Percentiles rank a stretch among this genome's conserved stretches.
phyloP scores from a whole-genome alignment of 1,140 invertebrate genomes.

The Ladona fulva region DNA sequence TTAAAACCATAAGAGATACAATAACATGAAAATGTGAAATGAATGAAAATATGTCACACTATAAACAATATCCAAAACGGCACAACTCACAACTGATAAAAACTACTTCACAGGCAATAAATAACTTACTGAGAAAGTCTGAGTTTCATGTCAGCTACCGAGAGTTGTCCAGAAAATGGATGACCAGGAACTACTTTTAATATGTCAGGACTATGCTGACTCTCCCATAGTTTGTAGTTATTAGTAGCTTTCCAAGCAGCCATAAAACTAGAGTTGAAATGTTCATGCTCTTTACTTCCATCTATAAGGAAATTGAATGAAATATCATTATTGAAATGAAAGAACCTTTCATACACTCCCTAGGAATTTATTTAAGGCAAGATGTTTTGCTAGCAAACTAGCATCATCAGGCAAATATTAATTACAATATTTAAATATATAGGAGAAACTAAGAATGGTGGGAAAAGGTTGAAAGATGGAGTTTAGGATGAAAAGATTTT shows the following conservation, averaged over 20 bases:
- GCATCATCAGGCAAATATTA: too few species aligned
- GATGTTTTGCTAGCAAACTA: too few species aligned
- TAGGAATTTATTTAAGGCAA: too few species aligned
- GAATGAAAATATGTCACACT: background rate
- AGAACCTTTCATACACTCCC: too few species aligned
- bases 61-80: background rate
- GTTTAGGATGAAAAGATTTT: too few species aligned
- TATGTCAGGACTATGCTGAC: conserved; percentile 50
- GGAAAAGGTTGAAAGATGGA: too few species aligned
- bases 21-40: background rate
- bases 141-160: conserved; percentile 88
- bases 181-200: conserved; percentile 64
- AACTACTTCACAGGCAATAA: background rate
- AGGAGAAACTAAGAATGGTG: too few species aligned
- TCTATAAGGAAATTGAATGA: conserved; percentile 40
- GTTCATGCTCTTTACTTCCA: conserved; percentile 66
- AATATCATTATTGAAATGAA: too few species aligned
- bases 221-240: conserved; percentile 79
- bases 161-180: conserved; percentile 85
- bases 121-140: conserved; percentile 75
- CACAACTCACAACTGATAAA: conserved; percentile 2
- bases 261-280: conserved; percentile 82
- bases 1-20: background rate
- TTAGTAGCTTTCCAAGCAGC: conserved; percentile 76
- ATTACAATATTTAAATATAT: too few species aligned